phyloP scores from a whole-genome alignment of 2,113 vertebrate genomes.

The Perca flavescens region DNA sequence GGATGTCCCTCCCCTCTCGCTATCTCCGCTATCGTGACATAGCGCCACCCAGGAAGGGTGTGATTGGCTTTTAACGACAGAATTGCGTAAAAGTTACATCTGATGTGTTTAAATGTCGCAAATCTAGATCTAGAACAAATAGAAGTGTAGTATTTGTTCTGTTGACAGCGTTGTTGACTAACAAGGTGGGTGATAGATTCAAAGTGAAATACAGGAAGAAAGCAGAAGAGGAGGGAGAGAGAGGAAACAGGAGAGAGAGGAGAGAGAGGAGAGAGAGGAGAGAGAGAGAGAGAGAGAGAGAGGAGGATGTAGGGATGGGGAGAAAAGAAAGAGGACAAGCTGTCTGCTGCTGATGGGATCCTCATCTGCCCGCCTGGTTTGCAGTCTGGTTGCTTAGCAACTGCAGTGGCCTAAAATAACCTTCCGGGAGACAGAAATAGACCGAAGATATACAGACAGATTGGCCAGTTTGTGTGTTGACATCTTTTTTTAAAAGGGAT shows the following conservation, averaged over 20 bases:
- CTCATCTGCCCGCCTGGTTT: slow-evolving; percentile 73
- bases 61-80: neutral
- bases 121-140: neutral
- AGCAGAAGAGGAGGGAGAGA: neutral
- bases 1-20: no score
- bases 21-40: no score
- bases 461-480: slow-evolving; percentile 43
- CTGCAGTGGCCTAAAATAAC: slow-evolving; percentile 81
- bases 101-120: neutral
- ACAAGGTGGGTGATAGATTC: neutral
- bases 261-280: slow-evolving; percentile 22
- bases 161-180: neutral
- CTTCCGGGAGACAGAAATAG: slow-evolving; percentile 79
- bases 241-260: neutral
- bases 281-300: slow-evolving; percentile 15
- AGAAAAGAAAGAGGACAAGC: slow-evolving; percentile 70
- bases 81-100: neutral
- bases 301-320: slow-evolving; percentile 43
- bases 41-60: no score
- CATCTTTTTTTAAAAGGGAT: slow-evolving; percentile 19
- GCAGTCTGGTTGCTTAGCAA: slow-evolving; percentile 83
- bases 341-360: slow-evolving; percentile 79
- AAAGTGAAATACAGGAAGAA: slow-evolving; percentile 15
- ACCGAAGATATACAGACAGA: slow-evolving; percentile 73
- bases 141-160: neutral